Base-by-base conservation (phyloP, 2,888 invertebrate species). In the Volucella bombylans region DNA sequence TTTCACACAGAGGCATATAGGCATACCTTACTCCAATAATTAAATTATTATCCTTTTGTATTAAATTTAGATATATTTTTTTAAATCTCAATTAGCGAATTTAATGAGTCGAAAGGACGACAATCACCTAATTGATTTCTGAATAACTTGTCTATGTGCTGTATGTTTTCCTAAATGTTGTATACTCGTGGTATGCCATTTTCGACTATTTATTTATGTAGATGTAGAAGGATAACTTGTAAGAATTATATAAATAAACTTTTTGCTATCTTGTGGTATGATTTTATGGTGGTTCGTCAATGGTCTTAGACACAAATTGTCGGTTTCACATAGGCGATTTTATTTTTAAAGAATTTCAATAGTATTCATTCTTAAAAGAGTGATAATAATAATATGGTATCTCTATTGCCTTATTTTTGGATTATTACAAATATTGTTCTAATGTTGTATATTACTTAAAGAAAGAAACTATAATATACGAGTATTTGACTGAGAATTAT, bases 391-490 rank as follows among this genome's bases (percentile, higher is more conserved):
- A 10, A 10, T 0, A 38, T n/a, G 8, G 4, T 14, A 43, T 15
- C 14, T 14, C 18, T 6, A 18, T 64, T 43, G 43, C 38, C 57
- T 55, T 59, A 18, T 47, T 68, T 78, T 68, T 72, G 41, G 80
- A 65, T 80, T 31, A 50, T 89, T 89, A n/a, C 87, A 90, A 96
- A 1, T 18, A 18, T 18, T 18, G 1, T 18, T 99, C 99, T 92
- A 99, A 99, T 90, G 99, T 99, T 15, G 99, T 99, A 77, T 99
- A 1, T 96, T 93, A 99, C 99, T 92, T 99, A 99, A 94, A 99
- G 99, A 92, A 99, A 99, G 92, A 23, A 2, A 23, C 23, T 23
- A 2, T 23, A 23, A 23, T 23, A 23, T 23, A n/a, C n/a, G n/a
- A n/a, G n/a, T n/a, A 4, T 23, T 23, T 23, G 23, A 23, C 23